These are phyloP conservation scores for Mastigias papua DNA, from an alignment of 30 jellyfish, hydroid and myxozoan species.

Conservation along the genomic window DNA sequence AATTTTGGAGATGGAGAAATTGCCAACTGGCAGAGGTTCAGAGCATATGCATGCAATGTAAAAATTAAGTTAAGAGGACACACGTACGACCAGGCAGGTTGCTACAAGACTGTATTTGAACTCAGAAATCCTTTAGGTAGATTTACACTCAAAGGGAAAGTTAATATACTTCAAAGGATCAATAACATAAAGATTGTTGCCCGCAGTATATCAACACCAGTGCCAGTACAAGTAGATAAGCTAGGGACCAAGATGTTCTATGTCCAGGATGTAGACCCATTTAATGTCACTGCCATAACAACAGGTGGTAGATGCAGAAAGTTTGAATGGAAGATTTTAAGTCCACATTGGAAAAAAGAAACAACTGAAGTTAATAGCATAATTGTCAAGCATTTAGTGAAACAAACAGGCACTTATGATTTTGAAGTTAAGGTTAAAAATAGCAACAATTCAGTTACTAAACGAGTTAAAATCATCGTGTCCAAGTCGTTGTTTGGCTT, in stretches of 20 bases:
- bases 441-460: background rate
- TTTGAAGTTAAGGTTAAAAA: slow-evolving; percentile 41
- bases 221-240: background rate
- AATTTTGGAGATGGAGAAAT: slow-evolving; percentile 56
- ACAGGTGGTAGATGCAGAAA: slow-evolving; percentile 59
- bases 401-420: slow-evolving; percentile 1
- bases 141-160: background rate
- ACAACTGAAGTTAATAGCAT: slow-evolving; percentile 5
- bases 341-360: slow-evolving; percentile 18
- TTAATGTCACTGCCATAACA: slow-evolving; percentile 22
- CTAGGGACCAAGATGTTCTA: slow-evolving; percentile 15
- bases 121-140: slow-evolving; percentile 45
- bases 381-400: slow-evolving; percentile 7
- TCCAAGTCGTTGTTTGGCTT: slow-evolving; percentile 30
- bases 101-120: slow-evolving; percentile 29
- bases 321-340: slow-evolving; percentile 29
- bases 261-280: slow-evolving; percentile 27
- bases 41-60: slow-evolving; percentile 4
- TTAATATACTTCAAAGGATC: background rate
- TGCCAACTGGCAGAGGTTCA: slow-evolving; percentile 36
- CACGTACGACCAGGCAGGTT: slow-evolving; percentile 48
- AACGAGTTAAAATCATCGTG: background rate
- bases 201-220: slow-evolving; percentile 5
- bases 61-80: background rate
- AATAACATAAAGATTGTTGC: background rate